Conservation (phyloP, 2,888 invertebrate species). For the Julus scanicus region DNA sequence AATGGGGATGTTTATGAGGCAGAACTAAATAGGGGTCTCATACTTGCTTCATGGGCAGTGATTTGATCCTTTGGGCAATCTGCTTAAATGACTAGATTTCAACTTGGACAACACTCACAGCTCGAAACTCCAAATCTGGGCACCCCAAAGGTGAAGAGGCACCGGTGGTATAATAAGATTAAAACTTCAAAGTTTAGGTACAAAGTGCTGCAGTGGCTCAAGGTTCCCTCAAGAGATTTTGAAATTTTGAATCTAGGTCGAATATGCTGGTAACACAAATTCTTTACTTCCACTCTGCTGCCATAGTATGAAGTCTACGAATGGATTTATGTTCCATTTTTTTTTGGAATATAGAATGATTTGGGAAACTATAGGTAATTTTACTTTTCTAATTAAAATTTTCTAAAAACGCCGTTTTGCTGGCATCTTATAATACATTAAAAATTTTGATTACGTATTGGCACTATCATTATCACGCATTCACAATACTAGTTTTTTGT, state of each 20-base stretch:
- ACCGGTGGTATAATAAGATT: neutral
- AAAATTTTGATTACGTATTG: too few relatives aligned
- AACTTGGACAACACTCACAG: neutral
- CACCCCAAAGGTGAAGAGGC: neutral
- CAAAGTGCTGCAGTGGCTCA: neutral
- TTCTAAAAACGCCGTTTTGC: too few relatives aligned
- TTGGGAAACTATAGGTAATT: too few relatives aligned
- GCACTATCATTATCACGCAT: too few relatives aligned
- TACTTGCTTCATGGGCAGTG: conserved; percentile 7
- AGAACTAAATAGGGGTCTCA: conserved; percentile 8
- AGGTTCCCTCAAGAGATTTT: neutral
- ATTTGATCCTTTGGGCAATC: conserved; percentile 7
- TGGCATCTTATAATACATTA: too few relatives aligned
- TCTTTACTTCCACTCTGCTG: too few relatives aligned
- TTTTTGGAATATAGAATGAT: too few relatives aligned
- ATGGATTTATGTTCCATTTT: too few relatives aligned
- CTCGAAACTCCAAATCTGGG: neutral
- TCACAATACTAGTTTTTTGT: too few relatives aligned
- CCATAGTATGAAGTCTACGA: too few relatives aligned
- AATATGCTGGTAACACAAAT: too few relatives aligned
- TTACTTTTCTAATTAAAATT: too few relatives aligned
- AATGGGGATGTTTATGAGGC: conserved; percentile 36
- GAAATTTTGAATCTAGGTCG: neutral
- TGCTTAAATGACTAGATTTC: neutral
- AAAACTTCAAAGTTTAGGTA: neutral